Evolutionary conservation across 2,888 invertebrate genomes (phyloP).

Genomic region (Spodoptera picta): DNA sequence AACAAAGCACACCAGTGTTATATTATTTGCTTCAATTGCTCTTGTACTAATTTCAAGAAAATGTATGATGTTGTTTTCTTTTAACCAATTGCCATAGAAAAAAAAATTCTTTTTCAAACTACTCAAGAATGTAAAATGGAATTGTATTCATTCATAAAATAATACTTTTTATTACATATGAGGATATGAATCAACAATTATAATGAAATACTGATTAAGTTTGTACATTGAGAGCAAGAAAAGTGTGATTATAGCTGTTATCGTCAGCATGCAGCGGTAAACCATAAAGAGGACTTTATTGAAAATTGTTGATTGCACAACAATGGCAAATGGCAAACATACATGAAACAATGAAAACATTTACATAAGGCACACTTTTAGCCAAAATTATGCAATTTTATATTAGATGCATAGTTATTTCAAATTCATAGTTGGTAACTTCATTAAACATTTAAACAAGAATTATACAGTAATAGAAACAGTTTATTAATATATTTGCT

Average conservation of each 20-base stretch:
- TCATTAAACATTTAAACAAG: too few species aligned
- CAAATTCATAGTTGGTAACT: too few species aligned
- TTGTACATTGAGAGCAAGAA: constrained; percentile 63
- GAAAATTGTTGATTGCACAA: constrained; percentile 86
- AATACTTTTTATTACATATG: constrained; percentile 47
- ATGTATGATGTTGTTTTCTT: neutral
- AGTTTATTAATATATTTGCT: too few species aligned
- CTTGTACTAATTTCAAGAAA: neutral
- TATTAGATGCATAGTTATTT: constrained; percentile 32
- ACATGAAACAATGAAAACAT: constrained; percentile 79
- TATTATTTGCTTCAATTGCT: constrained; percentile 2
- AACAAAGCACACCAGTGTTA: constrained; percentile 10
- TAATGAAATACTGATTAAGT: constrained; percentile 80
- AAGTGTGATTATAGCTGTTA: constrained; percentile 68
- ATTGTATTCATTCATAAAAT: constrained; percentile 28
- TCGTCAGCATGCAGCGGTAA: constrained; percentile 72
- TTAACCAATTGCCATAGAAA: neutral
- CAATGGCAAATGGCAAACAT: constrained; percentile 79
- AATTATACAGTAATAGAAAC: too few species aligned
- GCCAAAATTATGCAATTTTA: constrained; percentile 63
- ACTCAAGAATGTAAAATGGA: constrained; percentile 5
- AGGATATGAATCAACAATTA: constrained; percentile 75
- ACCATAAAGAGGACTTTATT: constrained; percentile 84
- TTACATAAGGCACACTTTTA: constrained; percentile 62
- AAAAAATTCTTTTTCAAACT: neutral